Base-by-base conservation (phyloP, 2,888 invertebrate genomes). In the Archips crataeganus region DNA sequence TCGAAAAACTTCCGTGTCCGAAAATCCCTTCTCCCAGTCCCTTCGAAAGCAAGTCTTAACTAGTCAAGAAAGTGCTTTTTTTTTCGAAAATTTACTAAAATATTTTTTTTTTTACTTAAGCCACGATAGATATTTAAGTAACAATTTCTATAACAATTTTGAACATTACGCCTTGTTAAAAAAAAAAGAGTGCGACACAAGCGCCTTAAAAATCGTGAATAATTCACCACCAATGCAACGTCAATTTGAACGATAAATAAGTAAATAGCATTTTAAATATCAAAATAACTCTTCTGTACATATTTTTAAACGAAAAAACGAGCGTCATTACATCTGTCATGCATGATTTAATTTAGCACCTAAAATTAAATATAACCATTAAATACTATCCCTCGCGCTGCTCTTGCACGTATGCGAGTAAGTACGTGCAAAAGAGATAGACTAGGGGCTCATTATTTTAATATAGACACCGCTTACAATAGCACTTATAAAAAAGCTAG, bases 111-210 rank as follows among this genome's bases (percentile, higher is more conserved):
- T 13, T 60, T 60, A 36, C 68, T 69, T 73, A 73, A 73, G 73
- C 68, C 73, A 73, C 63, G 59, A 73, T 73, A 73, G 39, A 69
- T 73, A 73, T 73, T 47, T 73, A 73, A 73, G 47, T 73, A 73
- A 73, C 73, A 73, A 73, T 69, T 64, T 73, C 34, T 57, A 72
- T 72, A 73, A 73, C 73, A 73, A 73, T 69, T 73, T 73, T 73
- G 73, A 74, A 74, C 74, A 65, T 74, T 57, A 54, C 61, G 60
- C 51, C 74, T 74, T 74, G 74, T 70, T 23, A 72, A 68, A 57
- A 51, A 60, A 60, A 60, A 59, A 42, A 60, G 9, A 34, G 49
- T 15, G 8, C 54, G 23, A 23, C 9, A 8, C 23, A 54, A 2
- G 8, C 54, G 15, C 5, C 23, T 9, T 0, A 6, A 15, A 57